phyloP scores from a whole-genome alignment of 2,797 vertebrate genomes.

The Notoglanidium macrostoma region DNA sequence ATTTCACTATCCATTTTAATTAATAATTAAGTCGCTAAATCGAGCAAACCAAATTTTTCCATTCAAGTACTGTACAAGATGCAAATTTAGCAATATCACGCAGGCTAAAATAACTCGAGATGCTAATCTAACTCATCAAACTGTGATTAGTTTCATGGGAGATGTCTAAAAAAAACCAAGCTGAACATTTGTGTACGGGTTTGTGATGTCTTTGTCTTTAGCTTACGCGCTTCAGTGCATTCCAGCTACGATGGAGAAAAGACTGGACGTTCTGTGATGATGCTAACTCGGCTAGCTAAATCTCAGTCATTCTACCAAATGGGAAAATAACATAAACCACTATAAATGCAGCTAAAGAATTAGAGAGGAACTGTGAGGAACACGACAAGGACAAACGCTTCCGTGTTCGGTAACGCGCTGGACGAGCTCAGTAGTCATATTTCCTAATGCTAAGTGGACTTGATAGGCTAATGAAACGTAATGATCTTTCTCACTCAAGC shows the following conservation, averaged over 20 bases:
- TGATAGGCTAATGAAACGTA: conserved; percentile 60
- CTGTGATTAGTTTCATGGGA: too few relatives aligned
- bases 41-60: not conserved
- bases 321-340: not conserved
- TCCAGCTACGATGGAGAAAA: not conserved
- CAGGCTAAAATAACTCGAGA: too few relatives aligned
- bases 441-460: conserved; percentile 58
- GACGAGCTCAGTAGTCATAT: conserved; percentile 49
- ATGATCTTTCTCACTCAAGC: conserved; percentile 58
- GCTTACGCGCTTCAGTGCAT: not conserved
- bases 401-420: conserved; percentile 36
- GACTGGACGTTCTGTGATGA: not conserved
- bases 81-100: too few relatives aligned
- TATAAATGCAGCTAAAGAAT: not conserved
- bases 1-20: not conserved
- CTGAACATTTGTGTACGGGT: not conserved
- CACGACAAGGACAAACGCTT: conserved; percentile 38
- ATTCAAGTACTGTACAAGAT: not conserved
- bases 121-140: not conserved
- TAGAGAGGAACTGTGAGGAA: not conserved
- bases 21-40: not conserved
- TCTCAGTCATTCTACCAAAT: not conserved
- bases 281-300: not conserved
- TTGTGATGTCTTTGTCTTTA: not conserved
- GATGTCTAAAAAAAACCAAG: too few relatives aligned